phyloP scores from a whole-genome alignment of 2,113 vertebrate genomes.

The Origma solitaria region DNA sequence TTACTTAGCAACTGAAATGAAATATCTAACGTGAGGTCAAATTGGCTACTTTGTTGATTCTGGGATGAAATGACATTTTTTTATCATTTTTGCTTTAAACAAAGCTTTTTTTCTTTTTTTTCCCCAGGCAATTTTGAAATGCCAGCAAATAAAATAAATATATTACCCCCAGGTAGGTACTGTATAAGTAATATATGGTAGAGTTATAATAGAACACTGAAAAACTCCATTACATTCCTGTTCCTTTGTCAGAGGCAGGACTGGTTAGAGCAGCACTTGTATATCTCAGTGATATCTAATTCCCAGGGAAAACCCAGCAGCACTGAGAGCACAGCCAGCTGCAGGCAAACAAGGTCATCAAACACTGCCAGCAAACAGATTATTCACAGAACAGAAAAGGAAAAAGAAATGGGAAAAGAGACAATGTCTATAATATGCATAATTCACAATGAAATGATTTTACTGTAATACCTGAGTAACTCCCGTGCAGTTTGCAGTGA shows the following conservation, averaged over 20 bases:
- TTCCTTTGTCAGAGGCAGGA: neutral
- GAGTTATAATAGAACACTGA: neutral
- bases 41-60: neutral
- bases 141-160: constrained; percentile 9
- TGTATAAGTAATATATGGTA: neutral
- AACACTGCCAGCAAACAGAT: neutral
- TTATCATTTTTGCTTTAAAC: neutral
- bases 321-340: neutral
- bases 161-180: neutral
- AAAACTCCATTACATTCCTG: neutral
- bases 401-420: neutral
- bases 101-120: neutral
- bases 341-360: neutral
- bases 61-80: neutral
- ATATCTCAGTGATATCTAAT: neutral
- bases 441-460: fast-evolving
- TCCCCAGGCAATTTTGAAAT: neutral
- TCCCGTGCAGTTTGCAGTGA: no score
- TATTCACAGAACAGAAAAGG: neutral
- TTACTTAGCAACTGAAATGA: neutral
- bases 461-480: fast-evolving
- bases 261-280: neutral
- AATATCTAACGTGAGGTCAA: neutral
- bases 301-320: neutral
- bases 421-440: fast-evolving